Conservation (phyloP, 2,797 vertebrate species). For the Pogonophryne albipinna region DNA sequence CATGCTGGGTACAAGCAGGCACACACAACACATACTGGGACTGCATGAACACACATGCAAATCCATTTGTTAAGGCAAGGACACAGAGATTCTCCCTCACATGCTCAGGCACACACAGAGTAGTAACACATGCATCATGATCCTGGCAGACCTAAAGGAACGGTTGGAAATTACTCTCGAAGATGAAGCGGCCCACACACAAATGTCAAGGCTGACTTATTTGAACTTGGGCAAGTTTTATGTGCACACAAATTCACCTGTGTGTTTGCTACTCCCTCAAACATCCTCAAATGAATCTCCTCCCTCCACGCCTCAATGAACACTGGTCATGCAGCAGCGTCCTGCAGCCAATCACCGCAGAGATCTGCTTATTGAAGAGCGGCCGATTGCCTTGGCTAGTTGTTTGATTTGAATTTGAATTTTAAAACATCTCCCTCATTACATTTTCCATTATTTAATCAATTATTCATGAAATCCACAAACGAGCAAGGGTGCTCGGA, state of each 20-base stretch:
- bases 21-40: constrained; percentile 10
- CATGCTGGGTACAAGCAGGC: constrained; percentile 32
- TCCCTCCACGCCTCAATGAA: constrained; percentile 52
- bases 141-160: constrained; percentile 21
- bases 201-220: constrained; percentile 24
- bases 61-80: constrained; percentile 24
- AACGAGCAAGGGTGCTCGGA: constrained; percentile 72
- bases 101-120: constrained; percentile 7
- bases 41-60: constrained; percentile 20
- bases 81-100: constrained; percentile 7
- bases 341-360: constrained; percentile 70
- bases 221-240: constrained; percentile 37
- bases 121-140: constrained; percentile 42
- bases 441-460: constrained; percentile 87
- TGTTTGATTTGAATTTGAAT: constrained; percentile 89
- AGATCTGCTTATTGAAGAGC: constrained; percentile 72
- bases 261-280: constrained; percentile 44
- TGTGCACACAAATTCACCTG: constrained; percentile 51
- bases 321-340: constrained; percentile 47
- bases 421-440: constrained; percentile 87
- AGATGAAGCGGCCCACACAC: constrained; percentile 14
- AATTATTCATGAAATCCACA: constrained; percentile 87
- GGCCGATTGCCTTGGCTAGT: constrained; percentile 63
- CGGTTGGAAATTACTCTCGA: constrained; percentile 29
- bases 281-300: constrained; percentile 72